Base-by-base conservation (phyloP, 2,797 vertebrate species). In the Austrolebias charrua region DNA sequence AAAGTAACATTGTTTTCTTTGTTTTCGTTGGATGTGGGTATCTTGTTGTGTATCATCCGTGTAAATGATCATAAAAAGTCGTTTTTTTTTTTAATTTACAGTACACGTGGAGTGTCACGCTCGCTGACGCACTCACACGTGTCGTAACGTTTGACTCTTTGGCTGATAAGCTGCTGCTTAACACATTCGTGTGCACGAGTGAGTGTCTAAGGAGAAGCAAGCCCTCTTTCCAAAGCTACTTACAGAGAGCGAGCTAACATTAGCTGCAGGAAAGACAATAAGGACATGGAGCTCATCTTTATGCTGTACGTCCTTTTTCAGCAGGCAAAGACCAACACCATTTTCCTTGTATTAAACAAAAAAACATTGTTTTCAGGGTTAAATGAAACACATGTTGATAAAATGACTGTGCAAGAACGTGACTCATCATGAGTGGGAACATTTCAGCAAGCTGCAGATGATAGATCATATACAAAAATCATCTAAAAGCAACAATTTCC, bases 81-180 rank as follows among this genome's bases (percentile, higher is more conserved):
- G 9, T 20, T 65, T 3, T 7, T 35, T 19, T 50, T 55, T 24
- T 2, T 31, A 42, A 5, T 71, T 60, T 15, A 12, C 11, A 49
- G 42, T 24, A 12, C 52, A 70, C 49, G 11, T 54, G n/a, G 15
- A 63, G 12, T 51, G 19, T 62, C 44, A 53, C 33, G 38, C 45
- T 57, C 59, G 24, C 24, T 3, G 24, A 24, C 24, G 44, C 44
- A 38, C 38, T 50, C 65, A 54, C 84, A 84, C 80, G 69, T 87
- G 81, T 68, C 60, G 24, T 62, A 66, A 61, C 86, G 78, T 75
- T 67, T 78, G 84, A 83, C 74, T 69, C 68, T 54, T 38, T 19
- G 55, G 58, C 62, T 55, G 81, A 79, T 90, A 76, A 89, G 80
- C 82, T 61, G 67, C 50, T 61, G 15, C 63, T 79, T 75, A 78